Base-by-base conservation (phyloP, 2,113 vertebrate genomes). In the Sapajus apella region DNA sequence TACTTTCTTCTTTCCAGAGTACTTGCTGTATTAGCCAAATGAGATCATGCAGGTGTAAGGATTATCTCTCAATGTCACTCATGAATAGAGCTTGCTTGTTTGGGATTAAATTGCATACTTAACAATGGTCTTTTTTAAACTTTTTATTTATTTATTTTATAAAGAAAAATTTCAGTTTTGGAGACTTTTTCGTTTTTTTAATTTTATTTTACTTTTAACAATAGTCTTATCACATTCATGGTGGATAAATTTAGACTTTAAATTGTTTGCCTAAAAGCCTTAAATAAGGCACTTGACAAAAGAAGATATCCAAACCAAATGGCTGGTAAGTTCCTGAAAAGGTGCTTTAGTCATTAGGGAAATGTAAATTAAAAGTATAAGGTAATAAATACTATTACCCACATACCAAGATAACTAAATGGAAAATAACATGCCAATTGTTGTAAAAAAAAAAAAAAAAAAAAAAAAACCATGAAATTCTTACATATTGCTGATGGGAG, bases 261-360 rank as follows among this genome's bases (percentile, higher is more conserved):
- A 85, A 56, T 83, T 55, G 61, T 93, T 97, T 90, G 90, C 72
- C 89, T 73, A 80, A 94, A 93, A 89, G 77, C 35, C 16, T 80
- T 90, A 55, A 91, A 35, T 55, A 83, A 83, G 84, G 77, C 50
- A 72, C 55, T 45, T 87, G 80, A 47, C 64, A 68, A 79, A 91
- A 94, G 91, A 89, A 55, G 16, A 66, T 56, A 76, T n/a, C 58
- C 50, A 73, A 61, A 70, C 50, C 56, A 95, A 92, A 96, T 23
- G 50, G 35, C 50, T 58, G 70, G 80, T 93, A 94, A 93, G 37
- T 61, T 87, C 43, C 17, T 58, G 84, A 61, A 70, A 96, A 84
- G n/a, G 50, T 84, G 12, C 76, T 89, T 93, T 83, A 50, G 68
- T 96, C 83, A 91, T 70, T 82, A 70, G 50, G 87, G 64, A 94